Evolutionary conservation across 2,113 vertebrate species (phyloP), one percentile per base, ranked within the genome.

Genomic region (Equus przewalskii): DNA sequence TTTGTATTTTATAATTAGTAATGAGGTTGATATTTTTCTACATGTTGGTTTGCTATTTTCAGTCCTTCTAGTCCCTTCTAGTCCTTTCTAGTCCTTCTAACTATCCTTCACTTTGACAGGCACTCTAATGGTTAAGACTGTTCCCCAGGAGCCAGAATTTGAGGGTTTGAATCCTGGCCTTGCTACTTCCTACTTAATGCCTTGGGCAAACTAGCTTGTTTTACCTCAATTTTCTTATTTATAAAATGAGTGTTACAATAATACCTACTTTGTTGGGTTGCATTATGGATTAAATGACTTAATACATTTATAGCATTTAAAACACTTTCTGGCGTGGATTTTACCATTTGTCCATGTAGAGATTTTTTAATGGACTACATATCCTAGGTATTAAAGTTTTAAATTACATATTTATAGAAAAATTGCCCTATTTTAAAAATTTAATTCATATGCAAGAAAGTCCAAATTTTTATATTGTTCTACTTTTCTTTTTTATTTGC

Each of bases 1-100:
- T 93, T 97, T 94, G 62, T 95, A 64, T 83, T 89, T 96, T 82
- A 82, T 85, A 94, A 79, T 92, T 92, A 89, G 80, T 78, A 81
- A 46, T 67, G 33, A 64, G 26, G 80, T 26, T 84, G 14, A 30
- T 85, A 64, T 97, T 88, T 54, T 65, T 56, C 51, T 12, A 93
- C 75, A 65, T 65, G 19, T 58, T 90, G 36, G 30, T 88, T 81
- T 81, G 28, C 51, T 93, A 2, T 91, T 94, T 95, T 96, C 24
- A 67, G 86, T 92, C 86, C 67, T 97, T 22, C 46, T 85, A 41
- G 36, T 41, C 36, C 36, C 36, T 41, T 41, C 36, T 41, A 41
- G 36, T 41, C 36, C 36, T 91, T 94, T 95, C 94, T 19, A 67
- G 86, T 92, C 86, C 67, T 97, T 22, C 46, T 85, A 97, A 90